Conservation (phyloP, 2,113 vertebrate genomes). For the Zonotrichia leucophrys region DNA sequence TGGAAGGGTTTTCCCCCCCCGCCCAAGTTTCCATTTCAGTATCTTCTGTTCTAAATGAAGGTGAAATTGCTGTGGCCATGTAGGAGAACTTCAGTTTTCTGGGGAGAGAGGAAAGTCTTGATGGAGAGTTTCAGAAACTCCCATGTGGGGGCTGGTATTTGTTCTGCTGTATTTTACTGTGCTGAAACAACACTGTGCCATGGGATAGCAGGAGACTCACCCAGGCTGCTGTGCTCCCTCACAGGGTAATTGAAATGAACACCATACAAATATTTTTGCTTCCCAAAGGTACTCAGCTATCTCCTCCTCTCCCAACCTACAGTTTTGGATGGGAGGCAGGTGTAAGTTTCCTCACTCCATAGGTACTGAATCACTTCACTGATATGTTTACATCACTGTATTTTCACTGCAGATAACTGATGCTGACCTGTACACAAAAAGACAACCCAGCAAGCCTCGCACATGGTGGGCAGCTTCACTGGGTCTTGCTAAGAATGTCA, state of each 20-base stretch:
- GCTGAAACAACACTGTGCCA: neutral
- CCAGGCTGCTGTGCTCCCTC: neutral
- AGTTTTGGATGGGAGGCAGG: neutral
- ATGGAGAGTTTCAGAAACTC: neutral
- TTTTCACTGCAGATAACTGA: neutral
- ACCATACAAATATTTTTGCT: neutral
- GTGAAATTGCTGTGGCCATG: neutral
- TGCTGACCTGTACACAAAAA: neutral
- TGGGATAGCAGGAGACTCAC: neutral
- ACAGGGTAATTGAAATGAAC: neutral
- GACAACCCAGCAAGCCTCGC: rapidly evolving
- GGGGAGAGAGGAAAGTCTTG: neutral
- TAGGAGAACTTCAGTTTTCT: neutral
- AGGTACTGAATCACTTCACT: neutral
- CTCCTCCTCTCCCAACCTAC: neutral
- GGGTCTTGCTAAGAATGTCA: neutral
- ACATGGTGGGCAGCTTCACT: neutral
- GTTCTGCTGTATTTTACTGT: neutral
- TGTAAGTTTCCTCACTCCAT: neutral
- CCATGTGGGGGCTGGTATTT: neutral
- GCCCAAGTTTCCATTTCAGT: slow-evolving; percentile 26
- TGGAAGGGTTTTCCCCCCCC: neutral
- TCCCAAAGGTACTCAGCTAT: neutral
- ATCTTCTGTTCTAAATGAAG: slow-evolving; percentile 36
- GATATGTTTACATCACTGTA: neutral